Base-by-base conservation (phyloP, 2,113 vertebrate species). In the Podiceps cristatus region DNA sequence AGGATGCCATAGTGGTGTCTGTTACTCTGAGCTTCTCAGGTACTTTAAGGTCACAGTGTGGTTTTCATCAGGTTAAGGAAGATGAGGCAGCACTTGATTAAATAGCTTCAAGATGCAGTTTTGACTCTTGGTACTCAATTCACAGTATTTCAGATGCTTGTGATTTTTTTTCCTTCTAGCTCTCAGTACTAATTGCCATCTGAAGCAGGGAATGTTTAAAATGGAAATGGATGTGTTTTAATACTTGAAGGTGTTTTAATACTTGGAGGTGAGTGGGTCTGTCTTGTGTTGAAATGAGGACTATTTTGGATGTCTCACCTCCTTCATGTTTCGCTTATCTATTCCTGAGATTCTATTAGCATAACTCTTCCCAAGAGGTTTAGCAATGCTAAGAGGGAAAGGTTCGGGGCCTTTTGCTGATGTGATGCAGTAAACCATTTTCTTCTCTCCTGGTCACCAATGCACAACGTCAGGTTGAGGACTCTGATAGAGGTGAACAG, bases 381-480 rank as follows among this genome's bases (percentile, higher is more conserved):
- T 66, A 67, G 28, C 37, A 59, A 40, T 63, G 20, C 9, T 25
- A 47, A 50, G 33, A 81, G 7, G 40, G 45, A 85, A 74, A 59
- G 16, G 5, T 58, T 71, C 71, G 5, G 16, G 22, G n/a, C 3
- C 17, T 53, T 11, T 78, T 67, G 31, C 2, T 67, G 25, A 28
- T 4, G 4, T 37, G 49, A 28, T 75, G 62, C 52, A 88, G 83
- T 40, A 79, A 66, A 69, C 16, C 10, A 64, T 76, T 79, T 90
- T 86, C 33, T 75, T 59, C 31, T 33, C 18, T 94, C 7, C 19
- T 73, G 25, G 11, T 79, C 68, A 79, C 10, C 15, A 68, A 33
- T 16, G 25, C 0, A 0, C 10, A 52, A 72, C 33, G 33, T 15
- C 53, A 91, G 40, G 20, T 59, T 1, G 0, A 86, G 33, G 10